phyloP scores from a whole-genome alignment of 2,797 vertebrate genomes.

The Smutsia gigantea region DNA sequence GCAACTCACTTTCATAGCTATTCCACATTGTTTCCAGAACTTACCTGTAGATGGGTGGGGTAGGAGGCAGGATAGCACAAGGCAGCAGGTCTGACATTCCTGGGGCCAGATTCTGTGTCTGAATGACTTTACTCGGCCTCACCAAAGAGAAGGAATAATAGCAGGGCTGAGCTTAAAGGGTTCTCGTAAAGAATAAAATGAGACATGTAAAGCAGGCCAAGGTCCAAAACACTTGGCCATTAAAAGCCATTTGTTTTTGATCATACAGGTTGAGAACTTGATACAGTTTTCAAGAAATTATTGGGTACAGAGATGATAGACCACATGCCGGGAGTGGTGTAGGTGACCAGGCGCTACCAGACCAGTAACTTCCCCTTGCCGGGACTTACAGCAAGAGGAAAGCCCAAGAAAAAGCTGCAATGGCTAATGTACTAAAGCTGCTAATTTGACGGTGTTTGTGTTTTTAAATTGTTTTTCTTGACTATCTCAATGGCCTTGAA shows the following conservation, averaged over 20 bases:
- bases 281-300: conserved; percentile 23
- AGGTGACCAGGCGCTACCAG: not conserved
- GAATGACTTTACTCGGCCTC: not conserved
- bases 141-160: not conserved
- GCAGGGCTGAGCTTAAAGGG: not conserved
- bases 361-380: conserved; percentile 33
- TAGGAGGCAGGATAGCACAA: not conserved
- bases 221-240: not conserved
- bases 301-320: not conserved
- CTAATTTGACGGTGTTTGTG: not conserved
- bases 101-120: not conserved
- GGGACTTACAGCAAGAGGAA: conserved; percentile 30
- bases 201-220: not conserved
- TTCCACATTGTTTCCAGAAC: not conserved
- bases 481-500: conserved; percentile 37
- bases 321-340: not conserved
- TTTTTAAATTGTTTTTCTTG: conserved; percentile 49
- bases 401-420: not conserved
- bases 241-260: not conserved
- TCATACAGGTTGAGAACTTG: not conserved
- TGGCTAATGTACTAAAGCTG: not conserved
- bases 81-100: not conserved
- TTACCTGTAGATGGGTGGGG: not conserved
- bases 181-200: not conserved
- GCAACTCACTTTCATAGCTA: not conserved